Percentiles rank a stretch among this genome's conserved stretches.
Evolutionary conservation across 2,113 vertebrate species (phyloP).

Genomic region (Phasianus colchicus): DNA sequence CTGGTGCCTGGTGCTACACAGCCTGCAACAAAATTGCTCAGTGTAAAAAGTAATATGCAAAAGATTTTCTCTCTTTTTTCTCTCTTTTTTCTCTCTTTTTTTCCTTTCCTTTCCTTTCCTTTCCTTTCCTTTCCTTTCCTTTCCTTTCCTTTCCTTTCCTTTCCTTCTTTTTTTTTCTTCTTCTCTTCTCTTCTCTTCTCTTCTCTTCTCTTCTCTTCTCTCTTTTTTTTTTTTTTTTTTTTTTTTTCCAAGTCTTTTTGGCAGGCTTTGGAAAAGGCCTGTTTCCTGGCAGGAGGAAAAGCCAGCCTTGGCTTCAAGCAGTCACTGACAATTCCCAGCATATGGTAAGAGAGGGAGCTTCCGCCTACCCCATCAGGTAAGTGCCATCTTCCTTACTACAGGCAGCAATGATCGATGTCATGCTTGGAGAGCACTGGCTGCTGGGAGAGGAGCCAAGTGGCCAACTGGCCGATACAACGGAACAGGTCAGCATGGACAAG

Average conservation of each 20-base stretch:
- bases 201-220: neutral
- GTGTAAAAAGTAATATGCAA: conserved; percentile 66
- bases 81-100: fast-evolving
- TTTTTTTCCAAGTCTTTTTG: conserved; percentile 48
- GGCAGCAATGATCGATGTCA: conserved; percentile 84
- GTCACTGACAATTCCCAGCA: conserved; percentile 92
- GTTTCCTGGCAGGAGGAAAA: conserved; percentile 80
- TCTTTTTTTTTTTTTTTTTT: neutral
- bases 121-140: fast-evolving
- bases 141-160: too few species aligned
- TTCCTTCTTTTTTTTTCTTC: too few species aligned
- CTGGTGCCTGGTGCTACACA: neutral
- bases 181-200: too few species aligned
- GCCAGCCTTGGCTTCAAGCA: conserved; percentile 88
- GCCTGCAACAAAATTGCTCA: conserved; percentile 64
- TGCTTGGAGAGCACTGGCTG: conserved; percentile 80
- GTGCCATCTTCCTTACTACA: conserved; percentile 86
- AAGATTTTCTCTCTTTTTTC: neutral
- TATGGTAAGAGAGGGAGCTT: conserved; percentile 93
- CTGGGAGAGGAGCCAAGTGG: conserved; percentile 84
- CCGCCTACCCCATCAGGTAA: conserved; percentile 92
- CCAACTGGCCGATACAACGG: conserved; percentile 77
- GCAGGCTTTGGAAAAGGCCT: conserved; percentile 77
- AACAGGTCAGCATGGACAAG: conserved; percentile 78
- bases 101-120: too few species aligned